Percentiles rank a stretch among this genome's conserved stretches.
These are phyloP conservation scores for Amiota minor DNA, from an alignment of 2,888 invertebrate genomes.

Conservation along the genomic window DNA sequence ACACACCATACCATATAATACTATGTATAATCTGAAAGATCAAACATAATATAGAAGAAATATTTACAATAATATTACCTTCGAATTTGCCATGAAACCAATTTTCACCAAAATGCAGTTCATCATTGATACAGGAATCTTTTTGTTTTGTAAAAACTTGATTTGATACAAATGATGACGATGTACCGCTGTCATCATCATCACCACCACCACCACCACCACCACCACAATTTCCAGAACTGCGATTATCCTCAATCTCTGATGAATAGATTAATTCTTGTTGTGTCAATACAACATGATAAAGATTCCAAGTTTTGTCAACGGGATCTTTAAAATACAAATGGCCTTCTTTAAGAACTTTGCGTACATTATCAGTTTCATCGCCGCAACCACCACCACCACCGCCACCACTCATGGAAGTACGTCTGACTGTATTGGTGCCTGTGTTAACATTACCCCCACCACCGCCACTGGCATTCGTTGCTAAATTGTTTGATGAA, in stretches of 20 bases:
- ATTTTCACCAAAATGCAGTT: slow-evolving; percentile 91
- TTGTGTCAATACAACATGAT: slow-evolving; percentile 92
- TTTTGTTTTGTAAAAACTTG: slow-evolving; percentile 73
- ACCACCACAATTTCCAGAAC: too few relatives aligned
- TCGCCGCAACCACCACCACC: slow-evolving; percentile 71
- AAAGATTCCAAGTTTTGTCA: slow-evolving; percentile 92
- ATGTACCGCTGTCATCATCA: slow-evolving; percentile 74
- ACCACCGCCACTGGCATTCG: slow-evolving; percentile 38
- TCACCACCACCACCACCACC: slow-evolving; percentile 77
- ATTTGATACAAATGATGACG: slow-evolving; percentile 46
- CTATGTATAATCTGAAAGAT: too few relatives aligned
- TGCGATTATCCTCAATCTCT: slow-evolving; percentile 77
- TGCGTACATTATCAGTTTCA: slow-evolving; percentile 85
- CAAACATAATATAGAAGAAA: too few relatives aligned
- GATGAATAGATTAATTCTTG: slow-evolving; percentile 86
- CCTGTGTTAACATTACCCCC: slow-evolving; percentile 46
- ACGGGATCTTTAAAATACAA: slow-evolving; percentile 91
- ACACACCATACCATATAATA: too few relatives aligned
- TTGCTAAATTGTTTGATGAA: background rate
- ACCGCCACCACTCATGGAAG: slow-evolving; percentile 58
- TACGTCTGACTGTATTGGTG: slow-evolving; percentile 60
- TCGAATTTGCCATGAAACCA: slow-evolving; percentile 94
- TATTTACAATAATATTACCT: slow-evolving; percentile 70
- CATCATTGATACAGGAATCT: slow-evolving; percentile 85
- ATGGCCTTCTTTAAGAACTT: slow-evolving; percentile 91